phyloP scores from a whole-genome alignment of 2,888 invertebrate species.

The Lasius fuliginosus region DNA sequence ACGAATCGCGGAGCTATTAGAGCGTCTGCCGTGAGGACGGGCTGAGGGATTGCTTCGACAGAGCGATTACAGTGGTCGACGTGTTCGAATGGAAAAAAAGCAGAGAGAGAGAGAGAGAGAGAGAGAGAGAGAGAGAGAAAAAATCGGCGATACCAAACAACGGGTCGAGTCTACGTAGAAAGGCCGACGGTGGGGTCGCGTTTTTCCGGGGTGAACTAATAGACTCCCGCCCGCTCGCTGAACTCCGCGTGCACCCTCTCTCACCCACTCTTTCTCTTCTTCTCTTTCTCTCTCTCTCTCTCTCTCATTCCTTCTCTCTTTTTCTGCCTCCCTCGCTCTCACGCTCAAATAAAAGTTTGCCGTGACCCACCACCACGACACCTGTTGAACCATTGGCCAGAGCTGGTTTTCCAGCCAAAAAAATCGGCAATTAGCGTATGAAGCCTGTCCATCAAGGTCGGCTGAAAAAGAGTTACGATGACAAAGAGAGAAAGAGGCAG shows the following conservation, averaged over 20 bases:
- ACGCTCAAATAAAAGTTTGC: constrained; percentile 85
- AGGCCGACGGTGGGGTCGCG: constrained; percentile 79
- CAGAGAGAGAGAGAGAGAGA: constrained; percentile 30
- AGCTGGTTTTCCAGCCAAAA: constrained; percentile 72
- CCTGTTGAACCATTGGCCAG: constrained; percentile 85
- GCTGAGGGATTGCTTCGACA: constrained; percentile 78
- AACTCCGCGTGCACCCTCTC: constrained; percentile 77
- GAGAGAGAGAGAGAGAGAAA: constrained; percentile 73
- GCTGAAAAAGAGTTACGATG: constrained; percentile 80
- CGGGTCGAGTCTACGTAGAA: constrained; percentile 74
- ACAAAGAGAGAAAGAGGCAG: constrained; percentile 46
- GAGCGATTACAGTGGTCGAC: constrained; percentile 82
- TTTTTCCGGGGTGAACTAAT: constrained; percentile 85
- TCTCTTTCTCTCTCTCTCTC: constrained; percentile 59
- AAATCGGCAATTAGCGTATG: constrained; percentile 84
- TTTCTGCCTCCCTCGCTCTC: constrained; percentile 71
- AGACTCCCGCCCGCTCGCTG: constrained; percentile 83
- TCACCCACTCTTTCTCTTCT: constrained; percentile 62
- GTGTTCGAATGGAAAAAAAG: constrained; percentile 78
- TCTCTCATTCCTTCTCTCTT: constrained; percentile 58
- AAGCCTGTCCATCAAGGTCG: constrained; percentile 82
- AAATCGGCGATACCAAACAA: constrained; percentile 82
- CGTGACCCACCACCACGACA: constrained; percentile 83
- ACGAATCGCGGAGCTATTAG: constrained; percentile 68
- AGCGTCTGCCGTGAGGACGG: constrained; percentile 72